phyloP scores from a whole-genome alignment of 2,797 vertebrate genomes.

The Psittacula echo region DNA sequence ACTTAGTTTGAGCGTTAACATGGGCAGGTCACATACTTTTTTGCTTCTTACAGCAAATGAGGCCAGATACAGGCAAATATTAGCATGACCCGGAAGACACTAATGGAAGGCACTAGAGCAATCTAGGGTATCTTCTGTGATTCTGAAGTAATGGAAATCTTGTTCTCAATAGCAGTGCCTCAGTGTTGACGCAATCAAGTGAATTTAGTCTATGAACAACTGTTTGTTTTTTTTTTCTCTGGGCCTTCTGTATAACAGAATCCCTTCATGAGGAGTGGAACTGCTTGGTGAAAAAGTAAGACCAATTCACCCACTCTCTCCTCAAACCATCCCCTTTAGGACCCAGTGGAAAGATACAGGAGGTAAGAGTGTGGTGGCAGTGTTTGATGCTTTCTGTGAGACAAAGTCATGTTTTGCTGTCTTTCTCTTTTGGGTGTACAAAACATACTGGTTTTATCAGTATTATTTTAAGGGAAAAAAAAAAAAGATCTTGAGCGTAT shows the following conservation, averaged over 20 bases:
- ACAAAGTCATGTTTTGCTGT: not conserved
- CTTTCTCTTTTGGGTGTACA: not conserved
- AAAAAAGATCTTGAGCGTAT: not conserved
- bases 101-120: not conserved
- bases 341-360: not conserved
- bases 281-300: not conserved
- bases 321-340: not conserved
- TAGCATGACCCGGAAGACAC: not conserved
- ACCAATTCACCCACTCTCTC: not conserved
- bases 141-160: not conserved
- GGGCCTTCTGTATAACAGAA: not conserved
- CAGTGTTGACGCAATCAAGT: not conserved
- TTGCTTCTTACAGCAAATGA: not conserved
- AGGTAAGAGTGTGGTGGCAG: not conserved
- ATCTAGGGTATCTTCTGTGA: not conserved
- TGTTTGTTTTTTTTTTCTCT: not conserved
- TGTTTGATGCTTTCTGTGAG: not conserved
- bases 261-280: not conserved
- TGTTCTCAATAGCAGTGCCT: fast-evolving
- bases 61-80: not conserved
- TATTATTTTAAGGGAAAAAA: not conserved
- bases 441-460: not conserved
- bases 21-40: not conserved
- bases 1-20: not conserved
- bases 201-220: not conserved